A percentile compares a stretch with the other conserved stretches of the same genome.
Evolutionary conservation across 2,113 vertebrate species (phyloP).

Genomic region (Acrocephalus kingi): DNA sequence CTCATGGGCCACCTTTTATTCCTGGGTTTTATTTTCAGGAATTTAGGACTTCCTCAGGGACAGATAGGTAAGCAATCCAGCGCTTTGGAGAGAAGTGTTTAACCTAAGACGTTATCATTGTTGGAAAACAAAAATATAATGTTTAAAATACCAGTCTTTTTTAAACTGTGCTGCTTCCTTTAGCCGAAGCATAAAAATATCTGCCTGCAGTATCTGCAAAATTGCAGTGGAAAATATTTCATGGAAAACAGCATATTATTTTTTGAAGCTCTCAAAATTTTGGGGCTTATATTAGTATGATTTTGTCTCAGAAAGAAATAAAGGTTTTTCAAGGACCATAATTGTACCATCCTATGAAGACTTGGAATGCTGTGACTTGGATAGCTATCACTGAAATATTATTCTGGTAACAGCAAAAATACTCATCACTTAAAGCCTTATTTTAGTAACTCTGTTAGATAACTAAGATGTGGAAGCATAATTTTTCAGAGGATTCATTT

Average conservation of each 20-base stretch:
- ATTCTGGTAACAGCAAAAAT: neutral
- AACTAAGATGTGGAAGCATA: neutral
- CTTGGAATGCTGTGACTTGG: slow-evolving; percentile 37
- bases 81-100: neutral
- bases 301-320: slow-evolving; percentile 45
- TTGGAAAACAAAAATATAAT: neutral
- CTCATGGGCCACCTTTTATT: neutral
- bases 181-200: neutral
- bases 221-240: neutral
- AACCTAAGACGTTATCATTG: neutral
- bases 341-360: slow-evolving; percentile 8
- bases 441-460: neutral
- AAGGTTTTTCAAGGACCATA: slow-evolving; percentile 32
- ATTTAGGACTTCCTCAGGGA: neutral
- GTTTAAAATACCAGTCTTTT: neutral
- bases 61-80: neutral
- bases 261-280: neutral
- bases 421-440: neutral
- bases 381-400: neutral
- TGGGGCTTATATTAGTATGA: neutral
- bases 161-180: neutral
- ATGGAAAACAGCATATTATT: neutral
- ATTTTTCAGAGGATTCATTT: neutral
- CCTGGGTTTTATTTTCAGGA: neutral
- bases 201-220: neutral